phyloP scores from a whole-genome alignment of 2,888 invertebrate genomes.

The Papilio gigon region DNA sequence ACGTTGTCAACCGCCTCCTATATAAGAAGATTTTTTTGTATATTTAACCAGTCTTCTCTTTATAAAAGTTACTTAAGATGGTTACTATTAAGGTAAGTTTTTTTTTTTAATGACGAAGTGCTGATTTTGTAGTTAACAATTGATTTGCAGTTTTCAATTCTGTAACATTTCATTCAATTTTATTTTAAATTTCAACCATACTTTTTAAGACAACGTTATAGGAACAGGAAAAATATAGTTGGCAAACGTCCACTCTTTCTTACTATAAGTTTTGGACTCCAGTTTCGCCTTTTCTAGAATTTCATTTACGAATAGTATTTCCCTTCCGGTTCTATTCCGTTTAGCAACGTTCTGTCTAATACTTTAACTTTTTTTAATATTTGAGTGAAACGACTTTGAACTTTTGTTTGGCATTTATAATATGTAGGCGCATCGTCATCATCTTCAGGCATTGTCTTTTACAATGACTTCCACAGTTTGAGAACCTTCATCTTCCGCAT shows the following conservation, averaged over 20 bases:
- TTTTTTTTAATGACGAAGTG: neutral
- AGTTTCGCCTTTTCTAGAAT: neutral
- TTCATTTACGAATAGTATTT: slow-evolving; percentile 7
- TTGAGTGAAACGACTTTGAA: no score
- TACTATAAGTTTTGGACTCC: neutral
- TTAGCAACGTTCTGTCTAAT: neutral
- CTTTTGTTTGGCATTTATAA: no score
- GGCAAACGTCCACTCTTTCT: slow-evolving; percentile 4
- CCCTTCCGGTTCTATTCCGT: neutral
- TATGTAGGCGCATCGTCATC: no score
- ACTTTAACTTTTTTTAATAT: neutral
- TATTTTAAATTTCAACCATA: neutral
- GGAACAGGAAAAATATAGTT: slow-evolving; percentile 6
- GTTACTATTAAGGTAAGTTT: slow-evolving; percentile 8
- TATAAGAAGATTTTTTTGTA: slow-evolving; percentile 1
- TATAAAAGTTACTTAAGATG: neutral
- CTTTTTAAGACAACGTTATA: neutral
- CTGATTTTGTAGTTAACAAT: neutral
- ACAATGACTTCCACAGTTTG: no score
- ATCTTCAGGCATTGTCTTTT: no score
- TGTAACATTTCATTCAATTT: neutral
- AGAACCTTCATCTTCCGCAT: no score
- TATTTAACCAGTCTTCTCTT: neutral
- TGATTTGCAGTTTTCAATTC: no score
- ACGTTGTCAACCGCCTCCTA: slow-evolving; percentile 6